phyloP scores from a whole-genome alignment of 2,888 invertebrate genomes.

The Epinotia bilunana region DNA sequence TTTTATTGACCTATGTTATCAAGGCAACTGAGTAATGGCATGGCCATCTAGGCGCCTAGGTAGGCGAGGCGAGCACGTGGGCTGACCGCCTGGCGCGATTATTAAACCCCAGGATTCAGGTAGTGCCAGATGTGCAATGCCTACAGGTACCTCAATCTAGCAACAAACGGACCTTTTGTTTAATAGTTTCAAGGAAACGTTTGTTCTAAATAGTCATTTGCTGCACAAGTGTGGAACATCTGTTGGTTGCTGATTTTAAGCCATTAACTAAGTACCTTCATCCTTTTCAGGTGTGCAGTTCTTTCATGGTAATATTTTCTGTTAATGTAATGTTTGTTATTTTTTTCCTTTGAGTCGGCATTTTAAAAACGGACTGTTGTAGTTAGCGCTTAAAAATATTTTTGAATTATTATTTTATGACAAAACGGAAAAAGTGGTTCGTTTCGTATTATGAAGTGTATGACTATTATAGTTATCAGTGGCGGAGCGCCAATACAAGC shows the following conservation, averaged over 20 bases:
- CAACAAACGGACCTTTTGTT: slow-evolving; percentile 9
- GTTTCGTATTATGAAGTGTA: too few species aligned
- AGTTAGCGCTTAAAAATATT: too few species aligned
- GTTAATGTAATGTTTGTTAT: neutral
- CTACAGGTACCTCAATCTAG: slow-evolving; percentile 8
- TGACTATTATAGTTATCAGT: too few species aligned
- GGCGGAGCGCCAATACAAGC: too few species aligned
- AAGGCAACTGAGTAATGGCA: slow-evolving; percentile 7
- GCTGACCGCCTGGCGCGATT: neutral
- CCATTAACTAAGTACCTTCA: slow-evolving; percentile 38
- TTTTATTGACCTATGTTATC: slow-evolving; percentile 10
- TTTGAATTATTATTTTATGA: too few species aligned
- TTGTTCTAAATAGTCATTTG: slow-evolving; percentile 20
- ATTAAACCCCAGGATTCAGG: slow-evolving; percentile 10
- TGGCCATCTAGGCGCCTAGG: slow-evolving; percentile 25
- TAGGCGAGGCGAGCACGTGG: slow-evolving; percentile 25
- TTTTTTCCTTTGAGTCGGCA: neutral
- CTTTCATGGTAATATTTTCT: neutral
- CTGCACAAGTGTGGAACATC: slow-evolving; percentile 47
- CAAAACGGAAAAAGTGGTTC: too few species aligned
- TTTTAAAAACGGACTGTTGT: neutral
- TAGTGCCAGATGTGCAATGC: slow-evolving; percentile 35
- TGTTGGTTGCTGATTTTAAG: slow-evolving; percentile 48
- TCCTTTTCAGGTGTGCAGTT: slow-evolving; percentile 48
- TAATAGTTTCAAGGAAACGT: slow-evolving; percentile 13